Evolutionary conservation across 2,888 invertebrate genomes (phyloP).

Genomic region (Laothoe populi): DNA sequence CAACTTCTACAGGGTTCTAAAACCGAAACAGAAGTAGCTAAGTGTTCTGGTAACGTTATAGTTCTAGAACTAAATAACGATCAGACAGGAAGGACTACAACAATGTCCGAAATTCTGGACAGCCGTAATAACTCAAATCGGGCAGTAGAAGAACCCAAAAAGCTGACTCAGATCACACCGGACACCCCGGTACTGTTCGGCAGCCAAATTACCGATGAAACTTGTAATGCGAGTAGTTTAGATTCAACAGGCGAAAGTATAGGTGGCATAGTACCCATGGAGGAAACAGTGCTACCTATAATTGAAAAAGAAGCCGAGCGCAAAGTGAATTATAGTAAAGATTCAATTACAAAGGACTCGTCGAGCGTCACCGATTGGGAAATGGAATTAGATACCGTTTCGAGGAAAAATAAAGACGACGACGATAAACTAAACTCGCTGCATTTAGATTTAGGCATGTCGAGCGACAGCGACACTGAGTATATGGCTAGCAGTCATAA

Average conservation of each 20-base stretch:
- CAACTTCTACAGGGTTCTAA: constrained; percentile 75
- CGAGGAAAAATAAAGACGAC: constrained; percentile 72
- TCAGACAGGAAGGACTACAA: constrained; percentile 73
- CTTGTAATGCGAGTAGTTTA: constrained; percentile 72
- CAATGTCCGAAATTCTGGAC: constrained; percentile 78
- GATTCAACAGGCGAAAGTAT: constrained; percentile 73
- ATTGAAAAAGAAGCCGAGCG: constrained; percentile 59
- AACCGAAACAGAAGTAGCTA: constrained; percentile 64
- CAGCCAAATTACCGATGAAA: constrained; percentile 67
- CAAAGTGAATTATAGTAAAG: constrained; percentile 61
- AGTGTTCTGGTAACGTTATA: constrained; percentile 74
- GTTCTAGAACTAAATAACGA: constrained; percentile 79
- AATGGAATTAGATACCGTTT: constrained; percentile 84
- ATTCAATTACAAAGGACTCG: constrained; percentile 67
- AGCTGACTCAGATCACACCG: constrained; percentile 74
- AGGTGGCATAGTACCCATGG: constrained; percentile 65
- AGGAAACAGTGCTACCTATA: constrained; percentile 55
- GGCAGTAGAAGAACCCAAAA: constrained; percentile 52
- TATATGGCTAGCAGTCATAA: constrained; percentile 68
- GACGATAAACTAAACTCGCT: constrained; percentile 77
- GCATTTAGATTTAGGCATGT: constrained; percentile 80
- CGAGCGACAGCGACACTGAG: constrained; percentile 79
- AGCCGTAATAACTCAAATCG: constrained; percentile 58
- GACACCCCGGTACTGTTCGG: constrained; percentile 85
- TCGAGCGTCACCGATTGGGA: constrained; percentile 85